Conservation (phyloP, 2,113 vertebrate genomes). For the Atrichornis clamosus region DNA sequence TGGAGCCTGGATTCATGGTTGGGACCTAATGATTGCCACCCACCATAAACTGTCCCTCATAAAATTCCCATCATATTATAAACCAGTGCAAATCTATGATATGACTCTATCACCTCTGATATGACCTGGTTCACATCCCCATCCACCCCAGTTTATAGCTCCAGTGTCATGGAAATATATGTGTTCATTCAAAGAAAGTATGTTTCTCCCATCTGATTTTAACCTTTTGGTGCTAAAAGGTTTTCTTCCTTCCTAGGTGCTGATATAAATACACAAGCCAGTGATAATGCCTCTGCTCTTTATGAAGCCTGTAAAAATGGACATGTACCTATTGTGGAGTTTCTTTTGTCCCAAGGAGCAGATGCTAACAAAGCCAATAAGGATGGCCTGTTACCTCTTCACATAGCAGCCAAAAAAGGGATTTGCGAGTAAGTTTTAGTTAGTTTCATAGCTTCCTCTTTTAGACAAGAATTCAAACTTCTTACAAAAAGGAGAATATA, state of each 20-base stretch:
- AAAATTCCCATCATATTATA: neutral
- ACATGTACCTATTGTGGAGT: conserved; percentile 77
- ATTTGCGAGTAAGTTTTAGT: conserved; percentile 78
- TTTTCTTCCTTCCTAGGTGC: conserved; percentile 75
- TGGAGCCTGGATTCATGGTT: neutral
- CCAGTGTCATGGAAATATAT: neutral
- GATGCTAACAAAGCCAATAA: conserved; percentile 89
- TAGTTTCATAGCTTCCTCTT: neutral
- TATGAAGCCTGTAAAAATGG: conserved; percentile 92
- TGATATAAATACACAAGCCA: conserved; percentile 87
- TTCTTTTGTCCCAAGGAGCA: conserved; percentile 85
- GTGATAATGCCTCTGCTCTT: conserved; percentile 85
- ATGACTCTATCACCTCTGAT: neutral
- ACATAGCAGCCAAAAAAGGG: conserved; percentile 86
- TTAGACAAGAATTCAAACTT: neutral
- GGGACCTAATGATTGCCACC: neutral
- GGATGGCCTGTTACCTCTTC: conserved; percentile 85
- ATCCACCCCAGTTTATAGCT: neutral
- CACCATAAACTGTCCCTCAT: neutral
- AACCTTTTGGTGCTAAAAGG: neutral
- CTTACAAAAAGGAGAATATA: neutral
- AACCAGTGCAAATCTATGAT: neutral
- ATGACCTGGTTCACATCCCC: neutral
- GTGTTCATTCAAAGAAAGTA: neutral
- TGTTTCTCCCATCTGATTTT: neutral